A percentile compares a stretch with the other conserved stretches of the same genome.
phyloP scores from a whole-genome alignment of 2,797 vertebrate species.

The Sarcoramphus papa region DNA sequence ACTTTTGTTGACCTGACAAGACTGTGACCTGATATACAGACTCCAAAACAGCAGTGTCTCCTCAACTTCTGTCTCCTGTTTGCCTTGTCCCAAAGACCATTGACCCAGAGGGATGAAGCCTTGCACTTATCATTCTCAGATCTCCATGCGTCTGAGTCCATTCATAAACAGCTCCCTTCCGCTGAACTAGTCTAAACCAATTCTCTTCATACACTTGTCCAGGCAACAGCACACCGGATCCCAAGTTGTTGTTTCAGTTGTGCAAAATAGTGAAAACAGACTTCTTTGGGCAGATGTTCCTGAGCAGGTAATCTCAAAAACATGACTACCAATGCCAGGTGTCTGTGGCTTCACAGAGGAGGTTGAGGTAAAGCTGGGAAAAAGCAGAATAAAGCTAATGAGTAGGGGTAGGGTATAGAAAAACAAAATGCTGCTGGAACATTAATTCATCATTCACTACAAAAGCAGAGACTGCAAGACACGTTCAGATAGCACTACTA shows the following conservation, averaged over 20 bases:
- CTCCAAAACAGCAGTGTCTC: not conserved
- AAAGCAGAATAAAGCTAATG: not conserved
- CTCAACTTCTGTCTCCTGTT: not conserved
- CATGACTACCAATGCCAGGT: not conserved
- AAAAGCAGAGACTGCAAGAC: not conserved
- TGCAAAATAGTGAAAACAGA: not conserved
- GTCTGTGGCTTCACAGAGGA: not conserved
- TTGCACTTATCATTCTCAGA: not conserved
- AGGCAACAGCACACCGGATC: not conserved
- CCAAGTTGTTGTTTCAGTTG: not conserved
- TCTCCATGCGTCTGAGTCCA: not conserved
- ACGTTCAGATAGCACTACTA: not conserved
- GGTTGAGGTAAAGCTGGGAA: not conserved
- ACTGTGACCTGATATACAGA: conserved; percentile 6
- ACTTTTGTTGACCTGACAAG: not conserved
- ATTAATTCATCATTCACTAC: not conserved
- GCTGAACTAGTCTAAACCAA: not conserved
- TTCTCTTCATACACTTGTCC: not conserved
- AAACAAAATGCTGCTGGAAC: not conserved
- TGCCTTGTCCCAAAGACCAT: not conserved
- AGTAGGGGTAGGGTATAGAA: not conserved
- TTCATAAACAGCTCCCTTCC: not conserved
- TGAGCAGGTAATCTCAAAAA: not conserved
- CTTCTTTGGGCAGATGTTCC: not conserved
- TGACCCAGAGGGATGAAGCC: not conserved